Base-by-base conservation (phyloP, 2,113 vertebrate genomes). In the Rhadina sibilatrix region DNA sequence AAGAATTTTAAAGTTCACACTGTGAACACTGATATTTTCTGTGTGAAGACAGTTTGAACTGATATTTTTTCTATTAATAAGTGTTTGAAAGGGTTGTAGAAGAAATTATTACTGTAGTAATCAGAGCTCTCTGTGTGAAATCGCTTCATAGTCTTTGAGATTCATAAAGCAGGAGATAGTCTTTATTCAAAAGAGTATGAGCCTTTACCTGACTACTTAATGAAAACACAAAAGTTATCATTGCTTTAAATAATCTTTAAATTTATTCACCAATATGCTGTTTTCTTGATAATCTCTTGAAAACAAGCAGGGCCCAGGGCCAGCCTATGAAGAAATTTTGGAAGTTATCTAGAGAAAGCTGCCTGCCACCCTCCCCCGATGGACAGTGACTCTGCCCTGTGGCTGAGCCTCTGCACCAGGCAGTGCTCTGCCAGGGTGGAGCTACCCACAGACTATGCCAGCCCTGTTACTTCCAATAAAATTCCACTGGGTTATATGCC, bases 111-210 rank as follows among this genome's bases (percentile, higher is more conserved):
- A 92, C 89, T 35, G 53, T 35, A 77, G 97, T 96, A 98, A 98
- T 98, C 97, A 97, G 94, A 57, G 88, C 57, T 97, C 97, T 97
- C 97, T 96, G 98, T 98, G 97, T 97, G 98, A 98, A 94, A 92
- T 54, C 28, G 12, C 93, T 96, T 97, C 94, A 89, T 15, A 83
- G 96, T 80, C 86, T 61, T 53, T 50, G 54, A 95, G 84, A 94
- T 96, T 83, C 50, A 37, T 35, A 82, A 86, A 96, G 72, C 78
- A 74, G 57, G 85, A 90, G 83, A 90, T 25, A 77, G 77, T 79
- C 57, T 93, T 86, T 93, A 95, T 93, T 91, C 93, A 95, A 94
- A 96, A 96, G 80, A 91, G 59, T 47, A 78, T 80, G 44, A 95
- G 88, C 72, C 75, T 93, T 64, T 93, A 95, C 94, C 95, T 97